Base-by-base conservation (phyloP, 2,888 invertebrate genomes). In the Lithophane semibrunnea region DNA sequence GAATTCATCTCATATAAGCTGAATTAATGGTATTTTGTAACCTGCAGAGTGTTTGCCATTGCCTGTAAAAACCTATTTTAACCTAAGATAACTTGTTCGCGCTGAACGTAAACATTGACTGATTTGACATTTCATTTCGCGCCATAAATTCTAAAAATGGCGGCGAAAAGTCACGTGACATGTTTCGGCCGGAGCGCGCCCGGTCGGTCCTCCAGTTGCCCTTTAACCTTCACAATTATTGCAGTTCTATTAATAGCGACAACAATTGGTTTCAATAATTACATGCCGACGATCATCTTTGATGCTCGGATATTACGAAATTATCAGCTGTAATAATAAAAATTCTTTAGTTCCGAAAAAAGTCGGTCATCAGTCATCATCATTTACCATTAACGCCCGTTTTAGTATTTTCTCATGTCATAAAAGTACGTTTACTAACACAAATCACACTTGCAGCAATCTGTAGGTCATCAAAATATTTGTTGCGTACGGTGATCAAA, bases 241-340 rank as follows among this genome's bases (percentile, higher is more conserved):
- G 93, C 93, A 93, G 92, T 92, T 92, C 93, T 93, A 93, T 92
- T 93, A 93, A 85, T 95, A 95, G 95, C 93, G 86, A 90, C 92
- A 92, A 95, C 95, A 95, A 95, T 95, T 95, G 95, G 80, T 85
- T 88, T 91, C 91, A 90, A 92, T 93, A 93, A 93, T 93, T 91
- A 92, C 89, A 88, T 88, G 88, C 81, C 88, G 86, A 83, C 89
- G 86, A 89, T 91, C 89, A 90, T 90, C 89, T 90, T 89, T 89
- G 90, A 86, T 86, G 78, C 71, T 79, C n/a, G 52, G 66, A 61
- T 82, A 86, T 88, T 82, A 85, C 79, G 72, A 88, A 88, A 88
- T 80, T 82, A 67, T 80, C 24, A 71, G 76, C 64, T 65, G 68
- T 72, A 77, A 61, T 54, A 24, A 66, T 54, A 24, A 66, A 84